Evolutionary conservation across 2,888 invertebrate genomes (phyloP), one percentile per base, ranked within the genome.

Genomic region (Ophion obscuratus): DNA sequence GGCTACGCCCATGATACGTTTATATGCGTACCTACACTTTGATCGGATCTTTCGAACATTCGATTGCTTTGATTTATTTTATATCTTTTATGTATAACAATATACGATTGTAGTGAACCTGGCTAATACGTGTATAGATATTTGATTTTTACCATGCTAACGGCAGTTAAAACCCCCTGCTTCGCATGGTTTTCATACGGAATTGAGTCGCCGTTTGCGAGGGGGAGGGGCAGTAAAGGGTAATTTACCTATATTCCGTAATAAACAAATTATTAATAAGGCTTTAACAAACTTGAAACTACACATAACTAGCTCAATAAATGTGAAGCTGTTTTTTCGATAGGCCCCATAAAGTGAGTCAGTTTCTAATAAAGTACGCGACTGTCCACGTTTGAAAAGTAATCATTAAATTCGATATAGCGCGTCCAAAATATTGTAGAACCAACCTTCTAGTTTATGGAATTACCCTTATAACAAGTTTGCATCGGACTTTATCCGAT

Each of bases 41-140:
- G 31, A 70, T 31, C 36, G 7, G 44, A 71, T 27, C 61, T 73
- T 77, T 61, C 73, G 53, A 64, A 31, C 17, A 77, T 53, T 61
- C 47, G 71, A 31, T 36, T 73, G 68, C 36, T 76, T 62, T 59
- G 68, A 79, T 82, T 80, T 73, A 73, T 74, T 59, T 74, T 44
- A 57, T 6, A 44, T 44, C 36, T 14, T 20, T 81, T 68, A 57
- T 82, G 67, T 83, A 83, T 83, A 85, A 83, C 85, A 79, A 83
- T 70, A 71, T 75, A 59, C 79, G 82, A 82, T 75, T 71, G 79
- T 67, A 71, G n/a, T 31, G 71, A 47, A 66, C 36, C 40, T 61
- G 76, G 75, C 20, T 14, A 68, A n/a, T 53, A 31, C 76, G 53
- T 59, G 57, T 67, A 61, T 70, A 59, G 27, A 77, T 53, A 47